Evolutionary conservation across 2,888 invertebrate genomes (phyloP), one percentile per base, ranked within the genome.

Genomic region (Steromphala cineraria): DNA sequence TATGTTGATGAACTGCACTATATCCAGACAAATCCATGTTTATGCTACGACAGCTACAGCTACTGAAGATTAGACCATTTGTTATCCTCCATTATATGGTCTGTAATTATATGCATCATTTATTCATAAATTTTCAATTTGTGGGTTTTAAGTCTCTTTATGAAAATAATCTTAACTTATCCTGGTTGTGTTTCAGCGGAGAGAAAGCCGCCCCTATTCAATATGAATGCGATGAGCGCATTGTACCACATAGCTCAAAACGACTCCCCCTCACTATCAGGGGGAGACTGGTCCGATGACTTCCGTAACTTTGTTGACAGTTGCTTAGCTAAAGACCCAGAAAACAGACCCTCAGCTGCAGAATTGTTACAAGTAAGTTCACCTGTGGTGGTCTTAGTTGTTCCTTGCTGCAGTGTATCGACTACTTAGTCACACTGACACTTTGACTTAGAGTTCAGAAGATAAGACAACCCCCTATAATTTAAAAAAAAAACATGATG

Each of bases 221-320:
- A 99, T 94, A 99, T 99, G 99, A 99, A 99, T 94, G 99, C 99
- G 84, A 99, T 99, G 99, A 99, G 99, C 90, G 99, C 99, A 88
- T 95, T 99, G 90, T 99, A 99, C 94, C 99, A 99, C 95, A 99
- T 99, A 94, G 99, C 99, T 90, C 99, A 99, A 95, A 99, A 99
- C 94, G 99, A 99, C 92, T 97, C 99, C 76, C 99, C 99, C 76
- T 96, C 96, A 74, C 95, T 99, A 91, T 88, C 92, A 40, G 87
- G 90, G 78, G 88, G 91, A 28, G 90, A 92, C 21, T 93, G 94
- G 94, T 92, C 98, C 71, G 97, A 97, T 92, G 95, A 96, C 87
- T 98, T 99, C 94, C 96, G 97, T 89, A 96, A 97, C 94, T 99
- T 99, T 94, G 98, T 99, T 75, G 98, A 98, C 93, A 96, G 97